Base-by-base conservation (phyloP, 2,797 vertebrate genomes). In the Myiotriccus ornatus region DNA sequence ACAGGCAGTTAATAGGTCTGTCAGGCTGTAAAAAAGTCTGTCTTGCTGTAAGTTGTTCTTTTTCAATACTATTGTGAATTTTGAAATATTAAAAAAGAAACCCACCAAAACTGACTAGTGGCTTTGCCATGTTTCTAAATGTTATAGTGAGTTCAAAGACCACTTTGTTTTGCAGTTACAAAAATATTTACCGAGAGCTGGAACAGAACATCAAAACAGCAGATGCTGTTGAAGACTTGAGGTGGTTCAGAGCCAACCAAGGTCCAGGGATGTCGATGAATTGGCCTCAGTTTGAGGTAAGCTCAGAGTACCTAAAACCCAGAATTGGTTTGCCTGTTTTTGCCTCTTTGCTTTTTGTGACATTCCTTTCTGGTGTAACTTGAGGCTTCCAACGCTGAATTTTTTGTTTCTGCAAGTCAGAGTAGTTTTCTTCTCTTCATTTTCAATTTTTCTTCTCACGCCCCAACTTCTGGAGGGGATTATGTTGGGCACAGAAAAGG, bases 261-360 rank as follows among this genome's bases (percentile, higher is more conserved):
- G 99, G 99, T 17, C 99, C 99, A 0, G 99, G 99, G 83, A 99
- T 99, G 99, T 98, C 99, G 39, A 99, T 99, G 99, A 99, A 99
- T 97, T 99, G 99, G 99, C 99, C 99, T 14, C 99, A 99, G 97
- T 99, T 99, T 97, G 99, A 99, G 99, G 99, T 99, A 98, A 95
- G 97, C 35, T 57, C 52, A 47, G 63, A 77, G 24, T 18, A 18
- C 28, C 53, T 81, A 41, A 62, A 77, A 5, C 17, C 5, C n/a
- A 49, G 14, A 30, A 16, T 27, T 62, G 15, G 57, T 91, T 49
- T 71, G 8, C n/a, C 24, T 25, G 1, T 7, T 49, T 79, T 60
- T 49, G 4, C 3, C 22, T 86, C 16, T 69, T 69, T 83, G 19
- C 11, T 80, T 53, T 82, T 49, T 68, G 22, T 55, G 13, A 1